Conservation (phyloP, 1,140 invertebrate species). For the Pseudomyrmex pallidus region DNA sequence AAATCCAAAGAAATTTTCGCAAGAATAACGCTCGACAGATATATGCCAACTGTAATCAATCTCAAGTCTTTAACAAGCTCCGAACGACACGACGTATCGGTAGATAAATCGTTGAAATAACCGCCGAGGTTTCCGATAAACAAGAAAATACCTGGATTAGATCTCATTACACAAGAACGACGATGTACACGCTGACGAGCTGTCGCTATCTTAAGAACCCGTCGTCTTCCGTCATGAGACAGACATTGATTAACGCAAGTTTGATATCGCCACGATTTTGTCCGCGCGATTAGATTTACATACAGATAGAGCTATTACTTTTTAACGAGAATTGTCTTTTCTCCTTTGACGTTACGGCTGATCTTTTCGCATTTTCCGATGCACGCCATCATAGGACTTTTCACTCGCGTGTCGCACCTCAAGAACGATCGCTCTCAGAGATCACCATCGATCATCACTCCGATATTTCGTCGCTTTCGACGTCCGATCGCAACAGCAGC, state of each 20-base stretch:
- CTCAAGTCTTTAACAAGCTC: constrained; percentile 4
- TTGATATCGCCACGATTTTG: constrained; percentile 66
- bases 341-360: not conserved
- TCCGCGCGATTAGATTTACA: constrained; percentile 80
- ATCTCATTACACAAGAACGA: constrained; percentile 63
- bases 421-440: constrained; percentile 61
- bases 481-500: constrained; percentile 48
- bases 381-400: constrained; percentile 44
- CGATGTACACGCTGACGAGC: constrained; percentile 58
- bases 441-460: constrained; percentile 66
- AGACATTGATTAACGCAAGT: constrained; percentile 70
- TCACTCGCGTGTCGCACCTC: constrained; percentile 30
- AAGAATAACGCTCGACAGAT: not conserved
- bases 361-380: constrained; percentile 48
- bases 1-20: too few species aligned
- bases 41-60: constrained; percentile 10
- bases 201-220: constrained; percentile 29
- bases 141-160: constrained; percentile 61
- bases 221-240: constrained; percentile 42
- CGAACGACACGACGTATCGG: not conserved
- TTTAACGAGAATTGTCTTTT: constrained; percentile 77
- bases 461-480: constrained; percentile 9
- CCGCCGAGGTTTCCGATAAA: not conserved
- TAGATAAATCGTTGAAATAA: constrained; percentile 22
- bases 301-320: constrained; percentile 78